Evolutionary conservation across 1,140 invertebrate species (phyloP).

Genomic region (Arion vulgaris): DNA sequence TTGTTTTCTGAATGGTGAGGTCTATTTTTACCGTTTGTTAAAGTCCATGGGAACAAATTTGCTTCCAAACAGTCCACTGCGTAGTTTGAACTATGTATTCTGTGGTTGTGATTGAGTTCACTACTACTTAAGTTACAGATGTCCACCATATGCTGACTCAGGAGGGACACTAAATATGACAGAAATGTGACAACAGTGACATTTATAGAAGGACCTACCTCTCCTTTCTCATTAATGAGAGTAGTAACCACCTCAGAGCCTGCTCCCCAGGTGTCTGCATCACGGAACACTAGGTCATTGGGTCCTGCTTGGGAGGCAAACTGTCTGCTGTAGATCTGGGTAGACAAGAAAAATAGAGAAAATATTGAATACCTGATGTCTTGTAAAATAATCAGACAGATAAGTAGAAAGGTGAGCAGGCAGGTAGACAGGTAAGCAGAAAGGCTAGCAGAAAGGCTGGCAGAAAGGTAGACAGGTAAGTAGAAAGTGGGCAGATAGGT

Average conservation of each 20-base stretch:
- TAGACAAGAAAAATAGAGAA: background rate
- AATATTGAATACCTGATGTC: no score
- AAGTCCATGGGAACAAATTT: no score
- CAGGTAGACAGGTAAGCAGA: slow-evolving; percentile 76
- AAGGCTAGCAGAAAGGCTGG: no score
- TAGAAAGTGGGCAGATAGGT: no score
- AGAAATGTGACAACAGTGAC: background rate
- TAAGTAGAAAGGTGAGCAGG: slow-evolving; percentile 49
- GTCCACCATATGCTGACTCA: background rate
- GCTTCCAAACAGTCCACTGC: no score
- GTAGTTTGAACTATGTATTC: no score
- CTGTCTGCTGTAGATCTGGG: slow-evolving; percentile 16
- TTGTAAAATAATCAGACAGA: no score
- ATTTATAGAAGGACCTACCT: slow-evolving; percentile 47
- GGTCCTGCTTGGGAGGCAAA: slow-evolving; percentile 10
- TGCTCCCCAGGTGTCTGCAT: slow-evolving; percentile 60
- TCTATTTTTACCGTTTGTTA: no score
- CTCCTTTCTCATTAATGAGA: slow-evolving; percentile 61
- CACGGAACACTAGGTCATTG: slow-evolving; percentile 61
- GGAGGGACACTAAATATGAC: background rate
- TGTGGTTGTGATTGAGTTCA: no score
- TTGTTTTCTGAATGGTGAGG: background rate
- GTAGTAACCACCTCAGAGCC: slow-evolving; percentile 60
- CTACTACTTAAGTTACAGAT: no score
- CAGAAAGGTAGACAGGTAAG: no score